Conservation (phyloP, 2,888 invertebrate species). For the Papilio protenor region DNA sequence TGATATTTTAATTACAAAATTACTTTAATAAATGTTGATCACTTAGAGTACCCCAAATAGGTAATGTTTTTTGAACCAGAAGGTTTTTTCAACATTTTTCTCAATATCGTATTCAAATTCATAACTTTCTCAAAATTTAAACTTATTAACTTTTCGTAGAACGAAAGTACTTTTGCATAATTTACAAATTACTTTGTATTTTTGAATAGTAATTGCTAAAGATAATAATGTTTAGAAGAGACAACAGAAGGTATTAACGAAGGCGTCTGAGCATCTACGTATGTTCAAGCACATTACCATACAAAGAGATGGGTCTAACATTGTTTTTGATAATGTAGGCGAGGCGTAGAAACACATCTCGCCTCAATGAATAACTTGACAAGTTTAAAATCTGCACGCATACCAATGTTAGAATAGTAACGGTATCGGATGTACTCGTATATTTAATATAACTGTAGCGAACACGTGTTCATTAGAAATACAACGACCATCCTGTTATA, state of each 20-base stretch:
- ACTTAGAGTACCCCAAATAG: too few relatives aligned
- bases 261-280: constrained; percentile 33
- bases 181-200: not conserved
- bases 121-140: not conserved
- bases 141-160: not conserved
- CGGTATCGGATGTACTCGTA: constrained; percentile 33
- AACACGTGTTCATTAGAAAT: constrained; percentile 39
- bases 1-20: not conserved
- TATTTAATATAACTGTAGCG: constrained; percentile 8
- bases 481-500: constrained; percentile 31
- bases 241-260: constrained; percentile 8
- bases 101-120: not conserved
- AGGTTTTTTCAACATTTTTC: not conserved
- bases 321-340: constrained; percentile 43
- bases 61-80: too few relatives aligned
- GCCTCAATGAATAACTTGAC: constrained; percentile 32
- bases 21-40: not conserved
- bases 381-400: constrained; percentile 37
- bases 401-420: constrained; percentile 26
- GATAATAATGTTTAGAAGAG: constrained; percentile 28
- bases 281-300: constrained; percentile 32
- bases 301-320: constrained; percentile 40
- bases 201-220: constrained; percentile 18
- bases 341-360: constrained; percentile 38
- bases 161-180: not conserved